Conservation (phyloP, 2,888 invertebrate species). For the Amiota minor region DNA sequence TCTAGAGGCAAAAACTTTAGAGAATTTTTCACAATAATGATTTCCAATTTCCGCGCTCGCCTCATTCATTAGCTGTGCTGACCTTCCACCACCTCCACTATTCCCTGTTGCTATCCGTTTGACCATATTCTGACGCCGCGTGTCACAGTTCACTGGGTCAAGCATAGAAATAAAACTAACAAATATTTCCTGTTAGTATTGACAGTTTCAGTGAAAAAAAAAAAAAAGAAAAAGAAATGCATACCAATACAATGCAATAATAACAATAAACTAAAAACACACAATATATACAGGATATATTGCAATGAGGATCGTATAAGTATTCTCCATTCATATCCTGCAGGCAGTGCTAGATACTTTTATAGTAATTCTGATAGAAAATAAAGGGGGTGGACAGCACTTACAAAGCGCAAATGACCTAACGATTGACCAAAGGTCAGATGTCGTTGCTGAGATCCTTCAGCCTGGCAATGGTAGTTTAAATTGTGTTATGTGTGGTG, state of each 20-base stretch:
- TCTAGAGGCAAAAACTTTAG: background rate
- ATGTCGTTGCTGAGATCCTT: background rate
- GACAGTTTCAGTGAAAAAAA: slow-evolving; percentile 53
- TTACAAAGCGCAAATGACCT: slow-evolving; percentile 7
- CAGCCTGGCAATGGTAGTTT: slow-evolving; percentile 46
- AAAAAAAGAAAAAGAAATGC: slow-evolving; percentile 1
- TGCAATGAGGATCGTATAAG: too few species aligned
- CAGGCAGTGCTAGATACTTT: too few species aligned
- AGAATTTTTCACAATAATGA: slow-evolving; percentile 30
- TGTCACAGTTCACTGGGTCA: slow-evolving; percentile 52
- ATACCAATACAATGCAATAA: slow-evolving; percentile 43
- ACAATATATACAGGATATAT: too few species aligned
- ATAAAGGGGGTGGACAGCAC: slow-evolving; percentile 46
- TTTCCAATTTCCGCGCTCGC: slow-evolving; percentile 36
- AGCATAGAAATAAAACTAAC: slow-evolving; percentile 55
- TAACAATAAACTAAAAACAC: slow-evolving; percentile 11
- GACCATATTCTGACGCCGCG: slow-evolving; percentile 46
- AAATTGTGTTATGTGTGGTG: slow-evolving; percentile 58
- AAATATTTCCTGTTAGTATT: slow-evolving; percentile 59
- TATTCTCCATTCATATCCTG: too few species aligned
- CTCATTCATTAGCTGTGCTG: slow-evolving; percentile 58
- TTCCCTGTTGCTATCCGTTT: slow-evolving; percentile 27
- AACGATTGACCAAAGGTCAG: slow-evolving; percentile 35
- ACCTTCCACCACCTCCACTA: background rate
- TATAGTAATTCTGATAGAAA: background rate